Base-by-base conservation (phyloP, 2,888 invertebrate genomes). In the Cerastis rubricosa region DNA sequence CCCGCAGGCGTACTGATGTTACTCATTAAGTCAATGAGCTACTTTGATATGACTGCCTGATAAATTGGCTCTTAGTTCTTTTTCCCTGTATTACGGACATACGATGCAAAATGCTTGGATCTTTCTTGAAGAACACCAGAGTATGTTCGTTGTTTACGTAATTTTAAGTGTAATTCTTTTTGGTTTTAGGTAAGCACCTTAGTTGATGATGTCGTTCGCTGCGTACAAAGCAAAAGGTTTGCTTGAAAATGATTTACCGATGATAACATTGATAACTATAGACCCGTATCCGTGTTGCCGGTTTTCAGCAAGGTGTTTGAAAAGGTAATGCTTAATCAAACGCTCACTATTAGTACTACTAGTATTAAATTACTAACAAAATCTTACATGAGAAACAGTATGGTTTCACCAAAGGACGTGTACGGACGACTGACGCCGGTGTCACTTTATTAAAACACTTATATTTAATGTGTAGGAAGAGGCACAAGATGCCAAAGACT, bases 11-110 rank as follows among this genome's bases (percentile, higher is more conserved):
- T 59, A 25, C 35, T 72, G 59, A 80, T 74, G 74, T 67, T 64
- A 49, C 81, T 85, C 79, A 85, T 83, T 85, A 86, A 76, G 80
- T 76, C 83, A 79, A 83, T 71, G 83, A 87, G 78, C 76, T 71
- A 63, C 81, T 84, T 83, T 75, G 77, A 83, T 82, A 82, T 79
- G 81, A 72, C 76, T 63, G 35, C 75, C 71, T 71, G 82, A 81
- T 85, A 79, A 79, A 79, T 80, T 87, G 70, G 68, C 73, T 78
- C 77, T 75, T 63, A 74, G 47, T 54, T 63, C 17, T 43, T 57
- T 66, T 45, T 57, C 7, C 54, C 51, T 14, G 73, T 45, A n/a
- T 57, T 57, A 54, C 19, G 14, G 43, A 5, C 19, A 57, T 25
- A 17, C 12, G n/a, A 22, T 25, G 29, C 40, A 64, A 25, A n/a